Percentiles rank a stretch among this genome's conserved stretches.
phyloP scores from a whole-genome alignment of 2,888 invertebrate species.

The Drosophila anomelani region DNA sequence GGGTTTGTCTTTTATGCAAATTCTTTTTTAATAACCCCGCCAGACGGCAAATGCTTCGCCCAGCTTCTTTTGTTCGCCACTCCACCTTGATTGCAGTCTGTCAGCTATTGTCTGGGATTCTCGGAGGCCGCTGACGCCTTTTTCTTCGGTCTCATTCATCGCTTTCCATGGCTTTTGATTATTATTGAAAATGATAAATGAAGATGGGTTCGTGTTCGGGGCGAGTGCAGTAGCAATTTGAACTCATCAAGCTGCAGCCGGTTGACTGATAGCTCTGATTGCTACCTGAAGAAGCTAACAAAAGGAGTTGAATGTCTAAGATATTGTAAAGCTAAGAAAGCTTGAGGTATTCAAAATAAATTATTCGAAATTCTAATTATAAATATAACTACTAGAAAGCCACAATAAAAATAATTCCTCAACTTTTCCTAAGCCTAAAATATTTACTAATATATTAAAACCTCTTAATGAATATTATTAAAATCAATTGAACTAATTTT shows the following conservation, averaged over 20 bases:
- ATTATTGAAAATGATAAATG: slow-evolving; percentile 82
- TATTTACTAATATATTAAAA: not conserved
- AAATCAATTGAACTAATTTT: not conserved
- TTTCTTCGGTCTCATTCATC: slow-evolving; percentile 53
- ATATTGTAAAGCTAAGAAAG: not conserved
- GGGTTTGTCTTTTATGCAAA: slow-evolving; percentile 75
- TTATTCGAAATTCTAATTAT: not conserved
- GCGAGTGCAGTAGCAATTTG: slow-evolving; percentile 73
- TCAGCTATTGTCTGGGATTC: slow-evolving; percentile 47
- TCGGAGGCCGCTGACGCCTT: slow-evolving; percentile 60
- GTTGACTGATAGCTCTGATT: slow-evolving; percentile 54
- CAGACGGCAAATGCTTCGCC: slow-evolving; percentile 22
- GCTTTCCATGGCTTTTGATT: slow-evolving; percentile 76
- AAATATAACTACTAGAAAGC: not conserved
- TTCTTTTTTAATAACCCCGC: slow-evolving; percentile 80
- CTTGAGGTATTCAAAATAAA: slow-evolving; percentile 6
- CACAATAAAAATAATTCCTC: not conserved
- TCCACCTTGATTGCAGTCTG: slow-evolving; percentile 42
- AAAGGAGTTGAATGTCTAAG: slow-evolving; percentile 9
- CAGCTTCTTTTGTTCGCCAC: slow-evolving; percentile 41
- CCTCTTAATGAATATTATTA: not conserved
- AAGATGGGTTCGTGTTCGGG: slow-evolving; percentile 62
- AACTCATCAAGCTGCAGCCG: slow-evolving; percentile 53
- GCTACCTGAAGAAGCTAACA: slow-evolving; percentile 62
- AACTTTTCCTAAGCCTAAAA: not conserved